phyloP scores from a whole-genome alignment of 1,140 invertebrate species.

The Cydia amplana region DNA sequence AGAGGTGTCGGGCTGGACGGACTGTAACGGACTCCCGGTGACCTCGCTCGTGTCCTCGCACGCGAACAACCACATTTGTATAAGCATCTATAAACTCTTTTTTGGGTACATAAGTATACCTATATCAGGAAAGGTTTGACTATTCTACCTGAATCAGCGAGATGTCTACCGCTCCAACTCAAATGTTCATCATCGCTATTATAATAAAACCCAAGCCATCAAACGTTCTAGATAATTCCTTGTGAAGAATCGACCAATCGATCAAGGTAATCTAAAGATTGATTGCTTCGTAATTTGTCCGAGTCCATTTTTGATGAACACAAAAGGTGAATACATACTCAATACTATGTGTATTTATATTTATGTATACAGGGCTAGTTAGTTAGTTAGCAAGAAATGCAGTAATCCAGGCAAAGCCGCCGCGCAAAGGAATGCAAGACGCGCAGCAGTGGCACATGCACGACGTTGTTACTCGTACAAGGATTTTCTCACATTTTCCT shows the following conservation, averaged over 20 bases:
- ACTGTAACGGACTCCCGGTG: slow-evolving; percentile 67
- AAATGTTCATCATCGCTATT: too few species aligned
- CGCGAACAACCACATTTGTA: slow-evolving; percentile 51
- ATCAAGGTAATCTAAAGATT: neutral
- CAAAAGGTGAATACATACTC: too few species aligned
- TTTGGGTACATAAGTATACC: neutral
- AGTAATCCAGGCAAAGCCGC: slow-evolving; percentile 42
- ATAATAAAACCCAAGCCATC: neutral
- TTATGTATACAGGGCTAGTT: slow-evolving; percentile 16
- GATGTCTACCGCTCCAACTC: neutral
- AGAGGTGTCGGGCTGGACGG: slow-evolving; percentile 55
- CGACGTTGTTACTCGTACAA: slow-evolving; percentile 48
- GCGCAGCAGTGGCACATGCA: slow-evolving; percentile 46
- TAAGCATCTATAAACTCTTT: neutral
- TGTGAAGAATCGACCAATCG: neutral
- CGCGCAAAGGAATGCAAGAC: slow-evolving; percentile 62
- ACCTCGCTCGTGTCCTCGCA: slow-evolving; percentile 61
- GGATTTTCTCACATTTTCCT: slow-evolving; percentile 75
- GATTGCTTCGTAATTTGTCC: neutral
- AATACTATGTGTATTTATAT: too few species aligned
- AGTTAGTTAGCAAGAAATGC: slow-evolving; percentile 40
- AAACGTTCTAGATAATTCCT: neutral
- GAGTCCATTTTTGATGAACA: neutral
- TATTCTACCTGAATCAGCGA: neutral
- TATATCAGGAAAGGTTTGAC: neutral